A percentile compares a stretch with the other conserved stretches of the same genome.
Conservation (phyloP, 2,797 vertebrate species). For the Eleutherodactylus coqui region DNA sequence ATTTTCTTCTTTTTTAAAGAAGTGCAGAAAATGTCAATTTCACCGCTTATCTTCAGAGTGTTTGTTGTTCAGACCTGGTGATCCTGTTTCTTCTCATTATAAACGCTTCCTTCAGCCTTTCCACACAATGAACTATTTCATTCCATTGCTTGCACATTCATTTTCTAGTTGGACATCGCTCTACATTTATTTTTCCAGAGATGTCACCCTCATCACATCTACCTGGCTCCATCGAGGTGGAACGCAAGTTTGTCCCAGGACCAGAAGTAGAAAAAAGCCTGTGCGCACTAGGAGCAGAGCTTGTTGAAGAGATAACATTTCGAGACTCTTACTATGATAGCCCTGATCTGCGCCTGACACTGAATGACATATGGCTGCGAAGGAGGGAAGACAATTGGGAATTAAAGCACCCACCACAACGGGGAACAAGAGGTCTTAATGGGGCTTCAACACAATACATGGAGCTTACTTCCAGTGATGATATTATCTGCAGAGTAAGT, state of each 20-base stretch:
- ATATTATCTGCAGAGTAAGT: conserved; percentile 39
- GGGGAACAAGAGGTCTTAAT: not conserved
- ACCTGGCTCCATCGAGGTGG: conserved; percentile 69
- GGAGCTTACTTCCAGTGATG: conserved; percentile 44
- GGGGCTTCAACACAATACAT: conserved; percentile 37
- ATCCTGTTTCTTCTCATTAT: not conserved
- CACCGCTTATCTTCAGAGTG: not conserved
- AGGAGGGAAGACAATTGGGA: conserved; percentile 70
- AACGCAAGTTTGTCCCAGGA: conserved; percentile 69
- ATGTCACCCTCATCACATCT: conserved; percentile 15
- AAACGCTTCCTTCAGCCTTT: not conserved
- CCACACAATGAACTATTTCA: not conserved
- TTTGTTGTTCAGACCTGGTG: conserved; percentile 16
- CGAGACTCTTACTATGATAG: conserved; percentile 72
- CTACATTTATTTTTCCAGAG: conserved; percentile 23
- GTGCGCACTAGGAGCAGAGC: conserved; percentile 65
- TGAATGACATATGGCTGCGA: conserved; percentile 71
- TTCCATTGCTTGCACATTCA: not conserved
- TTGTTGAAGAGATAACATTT: conserved; percentile 65
- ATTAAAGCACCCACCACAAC: conserved; percentile 67
- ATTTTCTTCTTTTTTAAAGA: not conserved
- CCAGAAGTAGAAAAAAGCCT: conserved; percentile 67
- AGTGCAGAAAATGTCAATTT: not conserved
- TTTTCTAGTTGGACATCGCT: not conserved
- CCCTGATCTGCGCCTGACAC: conserved; percentile 66